phyloP scores from a whole-genome alignment of 2,797 vertebrate species.

The Fundulus diaphanus region DNA sequence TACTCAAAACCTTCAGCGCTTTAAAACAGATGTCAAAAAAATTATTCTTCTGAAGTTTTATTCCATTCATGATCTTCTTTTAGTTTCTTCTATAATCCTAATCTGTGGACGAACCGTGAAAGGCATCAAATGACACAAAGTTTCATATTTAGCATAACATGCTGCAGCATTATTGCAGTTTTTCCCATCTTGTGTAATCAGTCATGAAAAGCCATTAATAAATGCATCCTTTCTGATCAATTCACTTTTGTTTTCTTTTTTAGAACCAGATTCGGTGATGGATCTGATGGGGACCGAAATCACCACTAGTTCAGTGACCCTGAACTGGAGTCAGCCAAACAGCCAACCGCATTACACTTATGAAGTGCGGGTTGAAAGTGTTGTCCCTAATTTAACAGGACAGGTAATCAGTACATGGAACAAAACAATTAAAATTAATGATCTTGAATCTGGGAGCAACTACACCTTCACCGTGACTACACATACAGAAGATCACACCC shows the following conservation, averaged over 20 bases:
- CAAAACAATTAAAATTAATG: background rate
- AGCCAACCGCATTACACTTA: slow-evolving; percentile 49
- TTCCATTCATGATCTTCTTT: background rate
- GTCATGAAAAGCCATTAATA: background rate
- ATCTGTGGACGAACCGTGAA: background rate
- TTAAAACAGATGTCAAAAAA: background rate
- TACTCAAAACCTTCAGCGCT: background rate
- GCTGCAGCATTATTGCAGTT: background rate
- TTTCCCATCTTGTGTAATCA: background rate
- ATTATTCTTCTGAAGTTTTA: background rate
- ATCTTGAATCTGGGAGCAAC: slow-evolving; percentile 68
- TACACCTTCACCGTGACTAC: slow-evolving; percentile 75
- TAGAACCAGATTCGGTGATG: slow-evolving; percentile 67
- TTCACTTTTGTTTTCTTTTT: slow-evolving; percentile 18
- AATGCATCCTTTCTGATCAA: background rate
- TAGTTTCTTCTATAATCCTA: background rate
- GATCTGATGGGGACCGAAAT: slow-evolving; percentile 31
- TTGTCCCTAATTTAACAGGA: accelerated
- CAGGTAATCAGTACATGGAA: background rate
- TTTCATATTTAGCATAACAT: background rate
- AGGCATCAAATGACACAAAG: background rate
- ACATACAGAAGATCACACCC: slow-evolving; percentile 58
- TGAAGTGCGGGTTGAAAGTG: slow-evolving; percentile 27
- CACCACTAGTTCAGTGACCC: slow-evolving; percentile 52
- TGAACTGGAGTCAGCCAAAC: slow-evolving; percentile 65